Evolutionary conservation across 2,113 vertebrate genomes (phyloP), one percentile per base, ranked within the genome.

Genomic region (Archilochus colubris): DNA sequence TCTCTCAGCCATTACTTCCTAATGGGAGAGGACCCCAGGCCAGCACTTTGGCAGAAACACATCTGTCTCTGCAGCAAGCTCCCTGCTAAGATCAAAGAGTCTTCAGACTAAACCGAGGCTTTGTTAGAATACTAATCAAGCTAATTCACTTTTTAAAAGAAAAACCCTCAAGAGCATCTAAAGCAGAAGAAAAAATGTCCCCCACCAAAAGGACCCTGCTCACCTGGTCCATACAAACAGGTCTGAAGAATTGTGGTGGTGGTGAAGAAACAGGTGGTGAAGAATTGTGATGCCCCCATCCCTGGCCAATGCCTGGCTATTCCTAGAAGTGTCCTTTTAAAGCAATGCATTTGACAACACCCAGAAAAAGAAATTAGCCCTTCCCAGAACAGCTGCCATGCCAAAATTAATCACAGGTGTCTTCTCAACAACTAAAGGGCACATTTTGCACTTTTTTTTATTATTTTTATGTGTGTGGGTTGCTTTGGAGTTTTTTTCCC

Each of bases 191-290:
- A 76, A 68, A 87, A 68, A 1, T 0, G 1, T 20, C 61, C 20
- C 44, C 6, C 68, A 43, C 4, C 22, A 51, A 5, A 4, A 8
- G 3, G 0, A 36, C 1, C 7, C 27, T 23, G 3, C 80, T 92
- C 31, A 91, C 83, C 69, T 33, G 4, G 6, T 6, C 43, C 23
- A 4, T 0, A 0, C 10, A 36, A 22, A 3, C 51, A 46, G 9
- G 22, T 5, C 7, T 2, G 11, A 40, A n/a, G n/a, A n/a, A n/a
- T n/a, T n/a, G n/a, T n/a, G n/a, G n/a, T n/a, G n/a, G n/a, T n/a
- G n/a, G n/a, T n/a, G n/a, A n/a, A n/a, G n/a, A n/a, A n/a, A n/a
- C n/a, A n/a, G 40, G 11, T 40, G 40, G 40, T 40, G 36, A 38
- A 38, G 36, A 38, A 10, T 38, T 38, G 36, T 38, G 36, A 8